A percentile compares a stretch with the other conserved stretches of the same genome.
These are phyloP conservation scores for Himalopsyche anomala DNA, from an alignment of 2,888 invertebrate genomes.

Conservation along the genomic window DNA sequence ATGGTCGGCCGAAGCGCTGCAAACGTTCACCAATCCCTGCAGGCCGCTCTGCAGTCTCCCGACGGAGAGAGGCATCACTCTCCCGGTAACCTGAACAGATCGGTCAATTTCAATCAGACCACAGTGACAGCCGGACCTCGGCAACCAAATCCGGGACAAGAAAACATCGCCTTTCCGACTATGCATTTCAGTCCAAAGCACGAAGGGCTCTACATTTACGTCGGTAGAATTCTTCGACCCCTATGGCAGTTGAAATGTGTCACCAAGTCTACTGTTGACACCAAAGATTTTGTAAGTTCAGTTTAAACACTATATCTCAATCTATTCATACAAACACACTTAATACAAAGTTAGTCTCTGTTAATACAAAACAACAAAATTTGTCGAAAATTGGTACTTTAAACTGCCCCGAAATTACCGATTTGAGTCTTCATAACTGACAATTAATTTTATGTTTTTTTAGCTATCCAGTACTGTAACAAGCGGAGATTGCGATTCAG, in stretches of 20 bases:
- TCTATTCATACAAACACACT: no score
- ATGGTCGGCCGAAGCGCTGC: slow-evolving; percentile 69
- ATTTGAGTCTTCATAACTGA: no score
- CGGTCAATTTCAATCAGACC: not conserved
- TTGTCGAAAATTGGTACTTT: no score
- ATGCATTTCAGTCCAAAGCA: slow-evolving; percentile 84
- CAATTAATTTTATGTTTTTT: slow-evolving; percentile 58
- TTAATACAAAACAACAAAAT: no score
- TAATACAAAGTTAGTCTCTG: no score
- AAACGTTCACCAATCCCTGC: slow-evolving; percentile 64
- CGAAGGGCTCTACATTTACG: slow-evolving; percentile 94
- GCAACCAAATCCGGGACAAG: not conserved
- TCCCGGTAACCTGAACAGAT: not conserved
- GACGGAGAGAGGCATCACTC: slow-evolving; percentile 29
- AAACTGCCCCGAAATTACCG: no score
- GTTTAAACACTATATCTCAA: not conserved
- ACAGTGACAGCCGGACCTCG: not conserved
- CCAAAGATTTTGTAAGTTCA: slow-evolving; percentile 78
- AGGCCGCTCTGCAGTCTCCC: slow-evolving; percentile 63
- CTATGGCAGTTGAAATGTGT: slow-evolving; percentile 92
- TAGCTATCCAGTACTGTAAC: slow-evolving; percentile 83
- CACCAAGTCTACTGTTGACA: slow-evolving; percentile 77
- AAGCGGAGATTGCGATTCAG: slow-evolving; percentile 83
- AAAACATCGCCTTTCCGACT: slow-evolving; percentile 68
- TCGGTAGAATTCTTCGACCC: slow-evolving; percentile 90